Base-by-base conservation (phyloP, 2,113 vertebrate species). In the Trogon melanurus region DNA sequence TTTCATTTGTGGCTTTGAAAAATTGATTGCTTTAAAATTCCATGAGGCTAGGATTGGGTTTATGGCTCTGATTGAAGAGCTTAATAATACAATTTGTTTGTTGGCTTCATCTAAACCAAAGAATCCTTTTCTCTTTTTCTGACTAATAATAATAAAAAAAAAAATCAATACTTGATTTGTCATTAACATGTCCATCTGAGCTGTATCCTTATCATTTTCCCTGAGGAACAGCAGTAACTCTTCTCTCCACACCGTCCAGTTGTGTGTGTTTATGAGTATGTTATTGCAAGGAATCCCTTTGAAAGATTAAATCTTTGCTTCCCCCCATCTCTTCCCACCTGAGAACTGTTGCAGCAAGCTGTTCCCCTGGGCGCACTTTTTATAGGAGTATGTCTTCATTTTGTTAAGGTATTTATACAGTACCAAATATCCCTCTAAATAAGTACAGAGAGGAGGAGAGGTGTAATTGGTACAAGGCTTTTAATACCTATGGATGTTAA, bases 1-100 rank as follows among this genome's bases (percentile, higher is more conserved):
- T 85, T 93, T 92, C 3, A 73, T 88, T 73, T 74, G 18, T 53
- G 19, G 14, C 81, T 96, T 91, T 79, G 23, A 85, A 73, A 94
- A 67, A 51, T 5, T 0, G 0, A 47, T 65, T 60, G 16, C 53
- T 92, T 65, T 79, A 82, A 78, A 87, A 82, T 85, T 87, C 22
- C 4, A 1, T 61, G 29, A 32, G 25, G 10, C 20, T 71, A 23
- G 11, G 57, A 74, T 61, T 84, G 36, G 21, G 61, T 89, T 74
- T 93, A 23, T 67, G 41, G 8, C 12, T 81, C 30, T 75, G 13
- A 86, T 10, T 53, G 64, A 88, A 88, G 48, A 67, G 3, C 22
- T 78, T 53, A 90, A 50, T 67, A 67, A 67, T 60, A 11, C 5
- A 8, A 8, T 58, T 44, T 66, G 8, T 47, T 87, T 73, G 27